A percentile compares a stretch with the other conserved stretches of the same genome.
Evolutionary conservation across 2,797 vertebrate genomes (phyloP).

Genomic region (Takifugu ocellatus): DNA sequence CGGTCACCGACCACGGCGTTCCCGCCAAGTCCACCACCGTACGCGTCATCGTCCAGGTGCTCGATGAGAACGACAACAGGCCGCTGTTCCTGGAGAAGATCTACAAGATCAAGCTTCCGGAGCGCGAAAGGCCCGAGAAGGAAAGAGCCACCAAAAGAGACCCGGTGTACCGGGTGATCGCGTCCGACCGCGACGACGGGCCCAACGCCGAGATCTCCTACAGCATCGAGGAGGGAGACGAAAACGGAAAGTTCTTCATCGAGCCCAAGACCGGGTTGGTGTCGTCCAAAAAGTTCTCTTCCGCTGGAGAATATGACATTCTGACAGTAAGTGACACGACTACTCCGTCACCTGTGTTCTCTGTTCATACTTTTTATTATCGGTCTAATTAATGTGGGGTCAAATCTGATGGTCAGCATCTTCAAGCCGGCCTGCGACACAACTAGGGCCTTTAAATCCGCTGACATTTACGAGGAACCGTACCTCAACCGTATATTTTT

Average conservation of each 20-base stretch:
- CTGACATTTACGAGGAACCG: not conserved
- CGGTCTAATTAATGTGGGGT: no score
- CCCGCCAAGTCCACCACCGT: conserved; percentile 85
- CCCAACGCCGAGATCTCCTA: conserved; percentile 96
- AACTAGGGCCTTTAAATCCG: no score
- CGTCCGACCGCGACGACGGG: conserved; percentile 88
- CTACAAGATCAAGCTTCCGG: conserved; percentile 92
- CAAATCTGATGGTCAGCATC: no score
- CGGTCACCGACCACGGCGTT: conserved; percentile 84
- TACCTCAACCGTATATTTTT: not conserved
- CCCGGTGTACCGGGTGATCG: conserved; percentile 90
- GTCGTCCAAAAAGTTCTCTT: conserved; percentile 92
- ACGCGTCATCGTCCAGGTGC: conserved; percentile 89
- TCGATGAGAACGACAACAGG: conserved; percentile 96
- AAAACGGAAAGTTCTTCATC: conserved; percentile 93
- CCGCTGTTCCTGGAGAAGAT: conserved; percentile 95
- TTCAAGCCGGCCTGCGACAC: no score
- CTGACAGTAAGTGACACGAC: conserved; percentile 84
- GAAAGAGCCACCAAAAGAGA: conserved; percentile 82
- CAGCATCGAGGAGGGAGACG: conserved; percentile 95
- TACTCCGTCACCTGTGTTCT: no score
- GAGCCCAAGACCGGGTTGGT: conserved; percentile 96
- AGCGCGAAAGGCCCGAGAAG: conserved; percentile 83
- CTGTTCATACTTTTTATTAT: no score
- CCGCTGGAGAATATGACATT: conserved; percentile 92